Evolutionary conservation across 2,797 vertebrate genomes (phyloP), one percentile per base, ranked within the genome.

Genomic region (Manis pentadactyla): DNA sequence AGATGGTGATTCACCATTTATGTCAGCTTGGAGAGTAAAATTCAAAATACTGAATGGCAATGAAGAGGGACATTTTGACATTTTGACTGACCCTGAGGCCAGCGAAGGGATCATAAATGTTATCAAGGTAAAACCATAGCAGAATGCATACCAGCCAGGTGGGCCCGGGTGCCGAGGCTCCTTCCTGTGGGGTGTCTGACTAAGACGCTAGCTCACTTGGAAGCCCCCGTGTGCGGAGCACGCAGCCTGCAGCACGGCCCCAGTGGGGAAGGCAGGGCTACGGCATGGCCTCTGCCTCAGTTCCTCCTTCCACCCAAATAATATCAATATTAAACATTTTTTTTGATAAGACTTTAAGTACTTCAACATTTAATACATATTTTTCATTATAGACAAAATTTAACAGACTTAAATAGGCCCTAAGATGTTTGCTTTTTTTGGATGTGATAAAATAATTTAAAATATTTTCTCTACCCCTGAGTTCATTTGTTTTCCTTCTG

Each of bases 61-160:
- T 1, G 98, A 99, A 46, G 97, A 98, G 0, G 77, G 12, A 1
- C 98, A 98, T 91, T 99, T 98, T 92, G 95, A 98, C 77, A 93
- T 99, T 61, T 88, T 93, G 64, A 99, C 99, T 0, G 99, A 99
- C 96, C 98, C 98, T 0, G 34, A 93, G 15, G 99, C 99, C 81
- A 99, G 99, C 11, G 99, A 99, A 27, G 99, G 99, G 2, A 95
- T 99, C 86, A 75, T 99, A 51, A 98, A 89, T 27, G 86, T 99
- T 27, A 74, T 99, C 78, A 98, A 99, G 99, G 99, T 99, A 98
- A 98, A 78, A 53, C 74, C 37, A 5, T 17, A 1, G 0, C 3
- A 1, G 17, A 23, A 17, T 5, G 11, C 5, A 1, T 6, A 4
- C 4, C 3, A 12, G 5, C 63, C 14, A 0, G 49, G 55, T 1